Base-by-base conservation (phyloP, 2,113 vertebrate genomes). In the Epinephelus moara region DNA sequence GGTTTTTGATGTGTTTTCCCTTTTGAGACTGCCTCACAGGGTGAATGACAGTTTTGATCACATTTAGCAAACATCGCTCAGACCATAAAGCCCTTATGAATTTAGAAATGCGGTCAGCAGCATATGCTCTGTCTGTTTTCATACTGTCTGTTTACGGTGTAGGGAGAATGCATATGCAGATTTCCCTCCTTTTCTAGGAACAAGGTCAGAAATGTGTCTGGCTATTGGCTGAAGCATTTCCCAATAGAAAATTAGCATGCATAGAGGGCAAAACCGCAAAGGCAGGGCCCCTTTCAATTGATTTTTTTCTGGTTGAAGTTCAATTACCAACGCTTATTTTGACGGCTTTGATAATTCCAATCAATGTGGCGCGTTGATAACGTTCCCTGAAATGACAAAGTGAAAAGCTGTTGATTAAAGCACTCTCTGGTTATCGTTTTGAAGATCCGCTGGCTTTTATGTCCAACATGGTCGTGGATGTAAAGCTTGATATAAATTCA, bases 231-330 rank as follows among this genome's bases (percentile, higher is more conserved):
- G 27, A 67, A 70, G 40, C 25, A 17, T 50, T 50, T 63, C 52
- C 57, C 70, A 42, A 25, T 23, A 47, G 59, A n/a, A 33, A 57
- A 72, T 87, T 52, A 69, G 68, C 45, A 78, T 73, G 55, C 72
- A 57, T 4, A 23, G 37, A 69, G 70, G 50, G 70, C 10, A 42
- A 61, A 82, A 59, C 70, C 3, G 27, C 61, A 79, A 53, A 40
- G 14, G 18, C 55, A 17, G 3, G 70, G 47, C 37, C 47, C 45
- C 14, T 12, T 57, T 63, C 25, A 57, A 86, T 87, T 33, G 60
- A 91, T 90, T 90, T 66, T 62, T 83, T 61, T 66, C 49, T 59
- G 71, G 59, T 80, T 80, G 52, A 86, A 85, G 85, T 89, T 88
- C 52, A 82, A 75, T 91, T 87, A 77, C 40, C 15, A 37, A 55